Evolutionary conservation across 2,888 invertebrate genomes (phyloP), one percentile per base, ranked within the genome.

Genomic region (Pimpla rufipes): DNA sequence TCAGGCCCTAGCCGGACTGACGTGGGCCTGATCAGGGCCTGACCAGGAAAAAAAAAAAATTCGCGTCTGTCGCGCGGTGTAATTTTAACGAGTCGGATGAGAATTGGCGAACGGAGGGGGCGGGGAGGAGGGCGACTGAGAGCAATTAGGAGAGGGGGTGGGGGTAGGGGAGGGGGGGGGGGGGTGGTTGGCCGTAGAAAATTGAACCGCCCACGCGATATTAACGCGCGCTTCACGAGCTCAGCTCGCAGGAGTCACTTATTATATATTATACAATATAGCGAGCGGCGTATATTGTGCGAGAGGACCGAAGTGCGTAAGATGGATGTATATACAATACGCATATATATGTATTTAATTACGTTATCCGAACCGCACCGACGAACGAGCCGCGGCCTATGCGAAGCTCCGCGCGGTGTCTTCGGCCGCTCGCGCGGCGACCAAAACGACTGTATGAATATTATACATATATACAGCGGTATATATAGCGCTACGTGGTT

Each of bases 191-290:
- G 81, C 85, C 87, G 86, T 86, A 87, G 89, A 87, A 92, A 92
- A 92, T 92, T 90, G 89, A 89, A 89, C 88, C 91, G 87, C 92
- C 92, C 89, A 92, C 91, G 88, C 86, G 87, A 87, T 79, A 86
- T 79, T 84, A 81, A 87, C 87, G 86, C 71, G 83, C 88, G 85
- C 87, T 87, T 87, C 79, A 85, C 50, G 66, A 83, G 84, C 85
- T 82, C 42, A 59, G 13, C 23, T 67, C 23, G 62, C 40, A 18
- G 45, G 29, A 73, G 71, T 73, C 76, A 47, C 76, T 76, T 76
- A 11, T 4, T 11, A 7, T 18, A 62, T n/a, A 73, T 13, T 29
- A 29, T 29, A 29, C 52, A 59, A 68, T 13, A 42, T 37, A 47
- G 62, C 62, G 37, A 47, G 29, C 18, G 37, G 37, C 50, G 29